phyloP scores from a whole-genome alignment of 2,113 vertebrate species.

The Eretmochelys imbricata region DNA sequence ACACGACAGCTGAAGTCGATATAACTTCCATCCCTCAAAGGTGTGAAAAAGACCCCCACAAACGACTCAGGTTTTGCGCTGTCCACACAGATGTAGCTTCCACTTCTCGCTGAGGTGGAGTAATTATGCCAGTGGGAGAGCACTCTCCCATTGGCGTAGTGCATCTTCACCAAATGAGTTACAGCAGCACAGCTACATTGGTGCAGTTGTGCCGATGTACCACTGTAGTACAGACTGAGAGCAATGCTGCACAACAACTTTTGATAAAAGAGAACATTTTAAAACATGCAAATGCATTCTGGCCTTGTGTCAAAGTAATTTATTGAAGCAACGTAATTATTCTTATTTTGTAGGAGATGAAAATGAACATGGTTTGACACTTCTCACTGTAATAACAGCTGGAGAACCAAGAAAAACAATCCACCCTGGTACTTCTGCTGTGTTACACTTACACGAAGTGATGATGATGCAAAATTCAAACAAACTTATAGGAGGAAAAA shows the following conservation, averaged over 20 bases:
- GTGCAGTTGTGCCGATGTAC: too few relatives aligned
- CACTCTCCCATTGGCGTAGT: too few relatives aligned
- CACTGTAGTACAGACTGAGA: too few relatives aligned
- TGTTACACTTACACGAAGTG: neutral
- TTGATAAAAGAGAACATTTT: neutral
- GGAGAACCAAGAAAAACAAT: neutral
- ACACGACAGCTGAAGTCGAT: too few relatives aligned
- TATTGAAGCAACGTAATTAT: slow-evolving; percentile 2
- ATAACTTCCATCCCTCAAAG: too few relatives aligned
- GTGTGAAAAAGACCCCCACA: neutral
- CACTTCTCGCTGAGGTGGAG: too few relatives aligned
- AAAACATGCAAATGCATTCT: neutral
- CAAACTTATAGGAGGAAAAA: neutral
- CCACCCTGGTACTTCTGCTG: neutral
- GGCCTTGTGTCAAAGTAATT: slow-evolving; percentile 3
- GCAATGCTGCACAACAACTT: too few relatives aligned
- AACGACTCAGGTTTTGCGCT: too few relatives aligned
- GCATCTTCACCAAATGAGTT: too few relatives aligned
- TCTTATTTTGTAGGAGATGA: slow-evolving; percentile 14
- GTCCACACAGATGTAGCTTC: too few relatives aligned
- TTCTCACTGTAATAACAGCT: neutral
- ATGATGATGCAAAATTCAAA: neutral
- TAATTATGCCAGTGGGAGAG: too few relatives aligned
- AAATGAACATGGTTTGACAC: neutral
- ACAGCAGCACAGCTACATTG: too few relatives aligned